Evolutionary conservation across 2,113 vertebrate species (phyloP).

Genomic region (Dasyornis broadbenti): DNA sequence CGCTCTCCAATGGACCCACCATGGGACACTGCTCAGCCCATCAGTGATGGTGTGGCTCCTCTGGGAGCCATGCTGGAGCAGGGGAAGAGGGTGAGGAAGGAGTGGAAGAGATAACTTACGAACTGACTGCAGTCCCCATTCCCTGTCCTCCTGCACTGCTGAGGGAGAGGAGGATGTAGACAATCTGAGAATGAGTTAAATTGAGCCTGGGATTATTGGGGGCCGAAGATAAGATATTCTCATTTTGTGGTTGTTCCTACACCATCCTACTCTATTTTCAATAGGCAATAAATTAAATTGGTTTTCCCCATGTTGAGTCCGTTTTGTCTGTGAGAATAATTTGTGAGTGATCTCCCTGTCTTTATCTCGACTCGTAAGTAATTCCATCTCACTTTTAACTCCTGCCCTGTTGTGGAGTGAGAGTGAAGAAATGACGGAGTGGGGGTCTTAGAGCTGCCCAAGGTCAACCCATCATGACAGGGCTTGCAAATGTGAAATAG

Average conservation of each 20-base stretch:
- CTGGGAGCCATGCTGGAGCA: not conserved
- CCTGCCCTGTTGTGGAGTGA: not conserved
- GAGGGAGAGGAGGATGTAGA: not conserved
- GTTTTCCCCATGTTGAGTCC: not conserved
- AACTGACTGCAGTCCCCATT: not conserved
- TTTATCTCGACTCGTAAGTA: not conserved
- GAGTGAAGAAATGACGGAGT: not conserved
- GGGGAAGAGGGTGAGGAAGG: too few relatives aligned
- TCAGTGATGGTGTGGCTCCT: fast-evolving
- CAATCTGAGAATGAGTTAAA: not conserved
- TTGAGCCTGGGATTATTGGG: not conserved
- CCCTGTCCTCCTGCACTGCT: not conserved
- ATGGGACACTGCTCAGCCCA: not conserved
- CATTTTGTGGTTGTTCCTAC: not conserved
- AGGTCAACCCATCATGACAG: not conserved
- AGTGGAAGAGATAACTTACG: not conserved
- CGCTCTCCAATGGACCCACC: fast-evolving
- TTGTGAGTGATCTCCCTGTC: not conserved
- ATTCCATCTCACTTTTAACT: not conserved
- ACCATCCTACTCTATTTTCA: not conserved
- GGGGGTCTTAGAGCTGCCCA: not conserved
- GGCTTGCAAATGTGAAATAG: not conserved
- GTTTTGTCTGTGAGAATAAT: not conserved
- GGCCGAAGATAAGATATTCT: not conserved
- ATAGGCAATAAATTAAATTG: not conserved